phyloP scores from a whole-genome alignment of 2,797 vertebrate genomes.

The Propithecus deckenii region DNA sequence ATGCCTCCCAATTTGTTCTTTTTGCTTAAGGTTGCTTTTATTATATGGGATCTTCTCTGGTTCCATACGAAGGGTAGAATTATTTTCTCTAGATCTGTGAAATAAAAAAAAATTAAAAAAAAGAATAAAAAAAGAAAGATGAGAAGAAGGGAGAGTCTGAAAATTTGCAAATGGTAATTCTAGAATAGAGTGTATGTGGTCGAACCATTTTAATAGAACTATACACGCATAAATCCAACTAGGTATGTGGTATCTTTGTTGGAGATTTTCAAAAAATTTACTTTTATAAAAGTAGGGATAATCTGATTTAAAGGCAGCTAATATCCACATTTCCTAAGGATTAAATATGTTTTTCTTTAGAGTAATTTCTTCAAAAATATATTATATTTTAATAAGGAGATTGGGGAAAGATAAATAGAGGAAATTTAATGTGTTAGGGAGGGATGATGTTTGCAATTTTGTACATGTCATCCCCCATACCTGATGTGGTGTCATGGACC shows the following conservation, averaged over 20 bases:
- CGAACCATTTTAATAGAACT: neutral
- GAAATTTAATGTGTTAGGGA: neutral
- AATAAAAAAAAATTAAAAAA: too few species aligned
- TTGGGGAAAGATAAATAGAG: neutral
- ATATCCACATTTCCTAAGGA: neutral
- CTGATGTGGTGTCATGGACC: neutral
- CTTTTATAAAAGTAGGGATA: neutral
- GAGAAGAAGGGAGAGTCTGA: neutral
- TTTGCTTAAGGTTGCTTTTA: too few species aligned
- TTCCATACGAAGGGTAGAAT: too few species aligned
- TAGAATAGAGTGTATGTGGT: neutral
- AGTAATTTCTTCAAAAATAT: neutral
- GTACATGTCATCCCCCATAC: neutral
- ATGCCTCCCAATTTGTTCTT: too few species aligned
- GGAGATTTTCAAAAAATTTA: neutral
- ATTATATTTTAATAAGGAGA: neutral
- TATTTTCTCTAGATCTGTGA: too few species aligned
- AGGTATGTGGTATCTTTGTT: neutral
- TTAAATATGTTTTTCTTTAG: neutral
- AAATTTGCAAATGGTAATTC: neutral
- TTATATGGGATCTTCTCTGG: too few species aligned
- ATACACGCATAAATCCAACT: rapidly evolving
- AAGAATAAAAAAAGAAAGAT: neutral
- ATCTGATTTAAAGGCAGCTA: neutral
- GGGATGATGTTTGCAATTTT: neutral